phyloP scores from a whole-genome alignment of 2,888 invertebrate species.

The Oeneis ivallda region DNA sequence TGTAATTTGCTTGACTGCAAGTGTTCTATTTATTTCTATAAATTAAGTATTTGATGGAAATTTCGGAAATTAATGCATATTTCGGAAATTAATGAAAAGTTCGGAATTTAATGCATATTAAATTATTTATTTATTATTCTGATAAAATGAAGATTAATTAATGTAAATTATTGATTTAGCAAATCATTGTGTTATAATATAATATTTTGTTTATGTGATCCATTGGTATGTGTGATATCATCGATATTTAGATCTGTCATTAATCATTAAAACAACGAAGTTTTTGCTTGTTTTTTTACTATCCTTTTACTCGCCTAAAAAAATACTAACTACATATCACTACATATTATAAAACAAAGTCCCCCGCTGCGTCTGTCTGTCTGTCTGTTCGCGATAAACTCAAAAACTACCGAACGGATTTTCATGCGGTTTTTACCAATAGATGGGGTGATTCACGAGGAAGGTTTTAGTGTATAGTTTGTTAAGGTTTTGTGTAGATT shows the following conservation, averaged over 20 bases:
- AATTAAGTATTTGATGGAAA: no score
- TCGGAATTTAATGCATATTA: neutral
- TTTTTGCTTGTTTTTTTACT: constrained; percentile 40
- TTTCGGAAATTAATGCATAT: neutral
- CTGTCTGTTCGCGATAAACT: no score
- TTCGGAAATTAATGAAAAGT: neutral
- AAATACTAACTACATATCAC: no score
- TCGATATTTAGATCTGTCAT: constrained; percentile 53
- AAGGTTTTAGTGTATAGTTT: no score
- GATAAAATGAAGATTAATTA: neutral
- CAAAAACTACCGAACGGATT: no score
- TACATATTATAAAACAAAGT: no score
- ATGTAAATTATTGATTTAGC: neutral
- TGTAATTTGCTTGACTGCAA: no score
- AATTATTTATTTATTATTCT: neutral
- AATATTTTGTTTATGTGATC: constrained; percentile 45
- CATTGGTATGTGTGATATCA: constrained; percentile 51
- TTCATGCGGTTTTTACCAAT: no score
- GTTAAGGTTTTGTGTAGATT: no score
- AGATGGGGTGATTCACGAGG: no score
- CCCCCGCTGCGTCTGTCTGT: no score
- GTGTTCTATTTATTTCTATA: no score
- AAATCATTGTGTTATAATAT: constrained; percentile 10
- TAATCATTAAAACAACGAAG: constrained; percentile 75
- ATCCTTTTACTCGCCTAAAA: neutral